These are phyloP conservation scores for Agelastica alni DNA, from an alignment of 2,888 invertebrate genomes.

Conservation along the genomic window DNA sequence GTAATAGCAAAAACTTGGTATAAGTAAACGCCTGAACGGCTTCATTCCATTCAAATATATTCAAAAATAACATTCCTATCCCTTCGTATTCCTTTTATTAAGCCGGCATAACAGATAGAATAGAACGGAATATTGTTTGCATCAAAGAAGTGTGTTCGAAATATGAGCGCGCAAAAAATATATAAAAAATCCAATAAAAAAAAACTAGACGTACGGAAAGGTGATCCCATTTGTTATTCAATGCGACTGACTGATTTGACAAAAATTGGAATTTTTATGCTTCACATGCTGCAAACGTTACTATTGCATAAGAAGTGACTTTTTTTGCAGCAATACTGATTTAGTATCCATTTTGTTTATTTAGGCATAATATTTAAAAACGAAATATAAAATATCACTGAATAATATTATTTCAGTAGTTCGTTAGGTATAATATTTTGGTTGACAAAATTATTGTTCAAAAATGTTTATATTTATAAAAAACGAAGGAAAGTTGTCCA, in stretches of 20 bases:
- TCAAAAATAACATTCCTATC: conserved; percentile 28
- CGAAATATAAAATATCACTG: no score
- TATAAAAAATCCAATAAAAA: conserved; percentile 28
- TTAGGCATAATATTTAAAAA: no score
- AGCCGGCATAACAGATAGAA: conserved; percentile 18
- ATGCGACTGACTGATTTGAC: conserved; percentile 22
- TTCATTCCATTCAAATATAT: conserved; percentile 28
- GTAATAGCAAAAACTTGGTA: conserved; percentile 17
- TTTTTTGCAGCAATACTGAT: no score
- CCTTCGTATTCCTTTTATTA: conserved; percentile 25
- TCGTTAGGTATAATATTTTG: no score
- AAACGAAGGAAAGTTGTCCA: no score
- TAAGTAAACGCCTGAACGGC: conserved; percentile 22
- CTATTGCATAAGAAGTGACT: no score
- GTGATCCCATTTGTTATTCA: conserved; percentile 29
- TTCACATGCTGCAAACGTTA: not conserved
- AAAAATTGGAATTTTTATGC: conserved; percentile 24
- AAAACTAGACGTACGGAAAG: conserved; percentile 24
- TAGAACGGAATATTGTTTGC: conserved; percentile 24
- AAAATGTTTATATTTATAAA: no score
- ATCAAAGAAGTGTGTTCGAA: conserved; percentile 18
- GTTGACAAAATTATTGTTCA: no score
- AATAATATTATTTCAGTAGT: no score
- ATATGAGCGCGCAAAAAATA: conserved; percentile 22
- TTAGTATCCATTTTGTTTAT: conserved; percentile 18